Evolutionary conservation across 2,888 invertebrate species (phyloP).

Genomic region (Phyllotreta striolata): DNA sequence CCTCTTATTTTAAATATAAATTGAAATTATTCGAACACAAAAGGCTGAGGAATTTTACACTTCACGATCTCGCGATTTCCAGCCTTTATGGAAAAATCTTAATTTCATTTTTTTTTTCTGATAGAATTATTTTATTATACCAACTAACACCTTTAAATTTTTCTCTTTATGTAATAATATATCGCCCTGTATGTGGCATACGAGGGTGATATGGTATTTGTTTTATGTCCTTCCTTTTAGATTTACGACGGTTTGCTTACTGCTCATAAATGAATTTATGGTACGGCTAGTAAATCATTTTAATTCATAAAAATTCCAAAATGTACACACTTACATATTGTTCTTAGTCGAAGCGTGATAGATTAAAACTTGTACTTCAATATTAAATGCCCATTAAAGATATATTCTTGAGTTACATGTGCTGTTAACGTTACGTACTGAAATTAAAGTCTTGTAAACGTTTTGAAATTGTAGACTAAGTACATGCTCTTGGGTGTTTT

Average conservation of each 20-base stretch:
- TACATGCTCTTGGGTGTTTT: too few species aligned
- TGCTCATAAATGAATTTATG: constrained; percentile 12
- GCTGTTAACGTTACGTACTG: background rate
- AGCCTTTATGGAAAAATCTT: too few species aligned
- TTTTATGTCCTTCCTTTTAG: constrained; percentile 9
- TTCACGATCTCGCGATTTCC: too few species aligned
- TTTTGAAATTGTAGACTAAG: too few species aligned
- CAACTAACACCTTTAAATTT: too few species aligned
- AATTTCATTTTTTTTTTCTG: too few species aligned
- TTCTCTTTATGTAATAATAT: too few species aligned
- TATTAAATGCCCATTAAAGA: constrained; percentile 8
- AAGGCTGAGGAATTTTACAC: too few species aligned
- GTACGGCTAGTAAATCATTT: constrained; percentile 9
- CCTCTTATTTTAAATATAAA: too few species aligned
- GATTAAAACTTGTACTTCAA: constrained; percentile 4
- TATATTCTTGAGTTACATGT: constrained; percentile 12
- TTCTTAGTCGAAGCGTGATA: constrained; percentile 6
- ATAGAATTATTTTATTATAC: too few species aligned
- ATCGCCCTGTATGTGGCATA: constrained; percentile 21
- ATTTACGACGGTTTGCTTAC: constrained; percentile 5
- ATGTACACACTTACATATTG: constrained; percentile 9
- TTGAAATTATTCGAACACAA: too few species aligned
- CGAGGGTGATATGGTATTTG: constrained; percentile 16
- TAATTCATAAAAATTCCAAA: constrained; percentile 10
- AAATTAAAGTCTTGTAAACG: constrained; percentile 5